Evolutionary conservation across 2,113 vertebrate genomes (phyloP), one percentile per base, ranked within the genome.

Genomic region (Stegostoma tigrinum): DNA sequence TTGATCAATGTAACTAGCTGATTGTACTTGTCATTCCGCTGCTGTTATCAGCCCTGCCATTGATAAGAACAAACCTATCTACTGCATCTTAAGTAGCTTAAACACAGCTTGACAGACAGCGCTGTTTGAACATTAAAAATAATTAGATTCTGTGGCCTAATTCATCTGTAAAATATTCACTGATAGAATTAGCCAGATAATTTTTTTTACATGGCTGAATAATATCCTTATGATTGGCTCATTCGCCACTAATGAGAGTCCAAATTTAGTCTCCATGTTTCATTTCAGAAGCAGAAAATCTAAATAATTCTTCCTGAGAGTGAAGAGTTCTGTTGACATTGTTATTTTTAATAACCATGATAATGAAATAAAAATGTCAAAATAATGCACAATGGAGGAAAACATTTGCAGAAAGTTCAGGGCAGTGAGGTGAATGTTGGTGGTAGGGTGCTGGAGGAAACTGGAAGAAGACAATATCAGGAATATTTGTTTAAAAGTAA

Each of bases 181-280:
- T 99, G 99, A 99, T 99, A 99, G 98, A 98, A 99, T 99, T 98
- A 99, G 98, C 98, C 98, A 99, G 99, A 99, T 99, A 98, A 98
- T 98, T 98, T 98, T 98, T 96, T 98, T 98, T 98, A 98, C 98
- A 97, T 98, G 98, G 98, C 98, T 98, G 98, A 98, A 96, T 98
- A 97, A 98, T 98, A 97, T 98, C 96, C 97, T 96, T 98, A 97
- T 97, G 97, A 98, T 97, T 97, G 97, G 97, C 97, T 97, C 98
- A 97, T 97, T 95, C 95, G 96, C 96, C 97, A 97, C 98, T 98
- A 98, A 98, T 97, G 97, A 98, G 98, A 96, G 98, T 97, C 97
- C 98, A 98, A 98, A 97, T 98, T 98, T 98, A 97, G 98, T 98
- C 94, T 95, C 68, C 94, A 95, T 95, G 93, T 95, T 95, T 72